These are phyloP conservation scores for Calidris pygmaea DNA, from an alignment of 2,113 vertebrate species.

Conservation along the genomic window DNA sequence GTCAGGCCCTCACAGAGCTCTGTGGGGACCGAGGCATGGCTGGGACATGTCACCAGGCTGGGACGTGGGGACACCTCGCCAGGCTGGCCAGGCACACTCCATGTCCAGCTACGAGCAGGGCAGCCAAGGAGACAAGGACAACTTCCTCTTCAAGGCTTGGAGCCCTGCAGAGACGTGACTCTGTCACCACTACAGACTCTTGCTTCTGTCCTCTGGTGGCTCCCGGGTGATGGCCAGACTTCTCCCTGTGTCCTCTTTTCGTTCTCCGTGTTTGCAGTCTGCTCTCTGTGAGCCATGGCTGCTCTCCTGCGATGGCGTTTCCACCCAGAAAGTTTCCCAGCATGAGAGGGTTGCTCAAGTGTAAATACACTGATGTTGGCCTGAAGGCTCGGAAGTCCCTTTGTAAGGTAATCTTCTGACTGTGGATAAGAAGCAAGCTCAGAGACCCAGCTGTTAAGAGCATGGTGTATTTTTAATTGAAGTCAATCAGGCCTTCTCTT, in stretches of 20 bases:
- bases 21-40: neutral
- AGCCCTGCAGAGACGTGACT: rapidly evolving
- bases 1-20: rapidly evolving
- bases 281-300: neutral
- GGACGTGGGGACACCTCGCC: neutral
- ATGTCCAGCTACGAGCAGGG: rapidly evolving
- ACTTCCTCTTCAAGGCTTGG: neutral
- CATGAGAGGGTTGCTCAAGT: neutral
- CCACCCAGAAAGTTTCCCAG: neutral
- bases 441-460: neutral
- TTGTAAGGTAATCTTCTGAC: neutral
- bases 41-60: neutral
- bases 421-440: neutral
- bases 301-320: rapidly evolving
- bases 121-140: neutral
- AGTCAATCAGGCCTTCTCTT: neutral
- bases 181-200: neutral
- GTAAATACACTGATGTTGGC: neutral
- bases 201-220: neutral
- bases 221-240: rapidly evolving
- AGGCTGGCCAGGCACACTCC: rapidly evolving
- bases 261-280: neutral
- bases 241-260: neutral
- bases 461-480: neutral
- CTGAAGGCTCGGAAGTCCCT: neutral